Evolutionary conservation across 2,113 vertebrate genomes (phyloP).

Genomic region (Cyprinodon brontotheroides): DNA sequence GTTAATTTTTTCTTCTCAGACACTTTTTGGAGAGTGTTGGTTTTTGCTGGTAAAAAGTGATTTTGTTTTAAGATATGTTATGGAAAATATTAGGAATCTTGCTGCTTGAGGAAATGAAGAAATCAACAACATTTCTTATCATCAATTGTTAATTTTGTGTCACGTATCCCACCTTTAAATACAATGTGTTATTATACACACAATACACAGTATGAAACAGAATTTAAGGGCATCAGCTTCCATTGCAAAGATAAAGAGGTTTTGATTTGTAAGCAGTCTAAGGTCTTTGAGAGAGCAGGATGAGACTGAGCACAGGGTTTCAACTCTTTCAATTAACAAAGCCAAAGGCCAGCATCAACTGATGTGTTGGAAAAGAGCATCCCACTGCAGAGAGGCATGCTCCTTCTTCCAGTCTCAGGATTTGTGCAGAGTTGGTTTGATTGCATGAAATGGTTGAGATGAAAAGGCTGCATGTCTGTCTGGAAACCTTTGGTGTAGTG

Average conservation of each 20-base stretch:
- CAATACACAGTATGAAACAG: neutral
- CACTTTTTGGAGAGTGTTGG: no score
- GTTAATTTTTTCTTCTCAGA: no score
- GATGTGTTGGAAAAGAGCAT: constrained; percentile 42
- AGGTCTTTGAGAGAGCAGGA: constrained; percentile 9
- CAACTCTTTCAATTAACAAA: constrained; percentile 58
- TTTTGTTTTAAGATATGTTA: no score
- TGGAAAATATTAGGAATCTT: no score
- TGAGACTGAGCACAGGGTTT: constrained; percentile 43
- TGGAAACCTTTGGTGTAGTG: constrained; percentile 71
- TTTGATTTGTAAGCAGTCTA: constrained; percentile 2
- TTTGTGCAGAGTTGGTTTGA: constrained; percentile 68
- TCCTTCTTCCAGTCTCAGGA: constrained; percentile 6
- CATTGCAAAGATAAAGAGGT: constrained; percentile 9
- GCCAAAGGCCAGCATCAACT: constrained; percentile 58
- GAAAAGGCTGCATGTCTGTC: constrained; percentile 67
- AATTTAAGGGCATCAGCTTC: constrained; percentile 8
- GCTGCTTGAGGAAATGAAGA: no score
- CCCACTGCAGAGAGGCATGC: constrained; percentile 9
- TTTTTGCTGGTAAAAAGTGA: no score
- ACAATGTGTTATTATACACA: neutral
- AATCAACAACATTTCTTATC: no score
- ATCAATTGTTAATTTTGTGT: no score
- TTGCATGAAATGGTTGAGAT: constrained; percentile 68
- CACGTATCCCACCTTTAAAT: no score